Percentiles rank a stretch among this genome's conserved stretches.
Evolutionary conservation across 2,888 invertebrate species (phyloP).

Genomic region (Ommatoiulus sabulosus): DNA sequence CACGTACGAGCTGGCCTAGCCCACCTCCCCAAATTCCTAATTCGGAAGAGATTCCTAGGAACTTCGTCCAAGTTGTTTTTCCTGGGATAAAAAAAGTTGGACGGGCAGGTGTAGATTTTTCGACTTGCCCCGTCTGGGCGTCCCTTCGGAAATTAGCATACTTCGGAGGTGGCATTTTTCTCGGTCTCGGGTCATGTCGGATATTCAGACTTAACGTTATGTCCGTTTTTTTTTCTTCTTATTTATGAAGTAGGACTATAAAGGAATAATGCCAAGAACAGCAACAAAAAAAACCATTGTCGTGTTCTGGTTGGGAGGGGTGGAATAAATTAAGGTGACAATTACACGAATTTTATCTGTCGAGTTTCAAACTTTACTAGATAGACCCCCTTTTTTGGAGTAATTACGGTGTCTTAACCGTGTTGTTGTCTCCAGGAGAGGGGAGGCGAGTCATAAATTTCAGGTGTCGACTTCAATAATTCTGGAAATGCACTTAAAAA

Average conservation of each 20-base stretch:
- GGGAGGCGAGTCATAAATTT: slow-evolving; percentile 18
- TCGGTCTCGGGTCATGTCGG: neutral
- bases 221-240: neutral
- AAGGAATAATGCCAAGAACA: neutral
- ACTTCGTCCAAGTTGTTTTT: neutral
- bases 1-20: slow-evolving; percentile 20
- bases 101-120: neutral
- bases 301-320: neutral
- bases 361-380: slow-evolving; percentile 16
- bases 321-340: slow-evolving; percentile 39
- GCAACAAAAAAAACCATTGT: neutral
- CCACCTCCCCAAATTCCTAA: slow-evolving; percentile 12
- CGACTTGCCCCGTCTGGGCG: neutral
- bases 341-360: slow-evolving; percentile 37
- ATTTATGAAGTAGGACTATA: neutral
- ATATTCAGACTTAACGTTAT: neutral
- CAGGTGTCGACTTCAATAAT: slow-evolving; percentile 11
- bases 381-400: neutral
- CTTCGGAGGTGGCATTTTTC: slow-evolving; percentile 16
- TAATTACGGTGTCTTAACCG: slow-evolving; percentile 35
- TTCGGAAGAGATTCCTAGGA: neutral
- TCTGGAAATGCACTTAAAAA: slow-evolving; percentile 32
- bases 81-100: neutral
- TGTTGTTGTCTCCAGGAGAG: neutral
- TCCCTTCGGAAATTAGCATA: neutral